Conservation (phyloP, 2,797 vertebrate genomes). For the Rhynchotus rufescens region DNA sequence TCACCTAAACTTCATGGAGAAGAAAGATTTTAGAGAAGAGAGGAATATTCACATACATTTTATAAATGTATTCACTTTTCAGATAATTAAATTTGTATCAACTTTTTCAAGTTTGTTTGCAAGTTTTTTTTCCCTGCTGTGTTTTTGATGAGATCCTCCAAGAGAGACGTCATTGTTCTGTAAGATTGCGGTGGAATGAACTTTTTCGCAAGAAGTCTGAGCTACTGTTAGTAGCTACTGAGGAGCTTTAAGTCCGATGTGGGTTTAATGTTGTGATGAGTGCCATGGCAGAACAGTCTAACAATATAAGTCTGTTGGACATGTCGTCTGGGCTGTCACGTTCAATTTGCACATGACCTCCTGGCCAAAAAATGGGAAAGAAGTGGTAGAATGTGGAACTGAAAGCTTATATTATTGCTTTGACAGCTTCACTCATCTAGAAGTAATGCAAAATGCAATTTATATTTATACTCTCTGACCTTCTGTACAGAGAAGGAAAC, state of each 20-base stretch:
- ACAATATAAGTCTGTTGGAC: conserved; percentile 93
- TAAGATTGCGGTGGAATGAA: not conserved
- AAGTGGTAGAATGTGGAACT: conserved; percentile 95
- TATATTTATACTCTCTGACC: conserved; percentile 96
- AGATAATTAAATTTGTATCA: not conserved
- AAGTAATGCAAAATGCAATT: conserved; percentile 99
- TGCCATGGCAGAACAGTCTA: conserved; percentile 84
- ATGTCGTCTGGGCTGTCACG: conserved; percentile 95
- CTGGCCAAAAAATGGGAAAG: conserved; percentile 92
- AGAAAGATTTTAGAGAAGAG: not conserved
- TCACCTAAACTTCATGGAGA: not conserved
- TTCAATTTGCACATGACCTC: conserved; percentile 98
- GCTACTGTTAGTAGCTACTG: conserved; percentile 41
- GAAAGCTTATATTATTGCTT: conserved; percentile 97
- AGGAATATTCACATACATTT: not conserved
- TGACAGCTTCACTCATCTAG: conserved; percentile 99
- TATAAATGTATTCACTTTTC: not conserved
- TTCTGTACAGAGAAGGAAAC: conserved; percentile 86
- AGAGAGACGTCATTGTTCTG: not conserved
- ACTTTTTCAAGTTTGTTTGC: not conserved
- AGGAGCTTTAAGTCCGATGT: conserved; percentile 67
- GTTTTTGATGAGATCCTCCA: not conserved
- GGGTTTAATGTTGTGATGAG: conserved; percentile 87
- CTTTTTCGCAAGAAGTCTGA: conserved; percentile 27
- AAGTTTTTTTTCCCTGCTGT: not conserved